A percentile compares a stretch with the other conserved stretches of the same genome.
These are phyloP conservation scores for Drosophila dives DNA, from an alignment of 2,888 invertebrate species.

Conservation along the genomic window DNA sequence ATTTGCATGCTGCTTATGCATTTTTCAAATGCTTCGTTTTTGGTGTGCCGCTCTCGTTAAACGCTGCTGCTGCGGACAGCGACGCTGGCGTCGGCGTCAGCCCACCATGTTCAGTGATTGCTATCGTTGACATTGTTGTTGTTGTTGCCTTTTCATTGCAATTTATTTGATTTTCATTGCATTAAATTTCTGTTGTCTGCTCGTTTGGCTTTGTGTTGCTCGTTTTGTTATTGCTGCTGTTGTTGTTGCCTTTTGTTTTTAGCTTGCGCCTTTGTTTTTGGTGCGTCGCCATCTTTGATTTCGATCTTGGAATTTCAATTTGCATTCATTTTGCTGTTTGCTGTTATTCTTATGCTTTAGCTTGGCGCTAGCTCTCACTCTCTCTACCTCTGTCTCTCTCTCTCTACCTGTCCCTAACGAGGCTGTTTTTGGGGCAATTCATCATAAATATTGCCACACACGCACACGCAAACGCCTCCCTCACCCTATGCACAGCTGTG, in stretches of 20 bases:
- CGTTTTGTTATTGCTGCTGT: conserved; percentile 34
- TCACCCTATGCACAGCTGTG: conserved; percentile 22
- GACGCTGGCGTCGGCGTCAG: conserved; percentile 32
- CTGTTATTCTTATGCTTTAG: conserved; percentile 9
- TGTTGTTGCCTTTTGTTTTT: conserved; percentile 60
- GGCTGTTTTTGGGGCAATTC: conserved; percentile 56
- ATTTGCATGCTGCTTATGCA: conserved; percentile 73
- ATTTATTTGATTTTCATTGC: conserved; percentile 80
- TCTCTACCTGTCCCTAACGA: conserved; percentile 38
- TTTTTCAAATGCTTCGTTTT: conserved; percentile 74
- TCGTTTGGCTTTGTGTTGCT: conserved; percentile 34
- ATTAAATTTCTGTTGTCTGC: conserved; percentile 66
- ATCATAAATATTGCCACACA: conserved; percentile 61
- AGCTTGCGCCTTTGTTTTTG: conserved; percentile 56
- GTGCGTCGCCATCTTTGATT: conserved; percentile 62
- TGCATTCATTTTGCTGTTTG: conserved; percentile 49
- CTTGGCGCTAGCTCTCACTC: conserved; percentile 1
- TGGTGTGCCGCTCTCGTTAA: conserved; percentile 56
- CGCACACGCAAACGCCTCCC: background rate
- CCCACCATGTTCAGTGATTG: conserved; percentile 74
- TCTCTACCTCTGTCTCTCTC: background rate
- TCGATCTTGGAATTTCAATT: conserved; percentile 77
- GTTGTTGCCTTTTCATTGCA: conserved; percentile 62
- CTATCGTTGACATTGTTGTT: conserved; percentile 66
- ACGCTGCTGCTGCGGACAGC: conserved; percentile 30